phyloP scores from a whole-genome alignment of 2,888 invertebrate species.

The Agrochola circellaris region DNA sequence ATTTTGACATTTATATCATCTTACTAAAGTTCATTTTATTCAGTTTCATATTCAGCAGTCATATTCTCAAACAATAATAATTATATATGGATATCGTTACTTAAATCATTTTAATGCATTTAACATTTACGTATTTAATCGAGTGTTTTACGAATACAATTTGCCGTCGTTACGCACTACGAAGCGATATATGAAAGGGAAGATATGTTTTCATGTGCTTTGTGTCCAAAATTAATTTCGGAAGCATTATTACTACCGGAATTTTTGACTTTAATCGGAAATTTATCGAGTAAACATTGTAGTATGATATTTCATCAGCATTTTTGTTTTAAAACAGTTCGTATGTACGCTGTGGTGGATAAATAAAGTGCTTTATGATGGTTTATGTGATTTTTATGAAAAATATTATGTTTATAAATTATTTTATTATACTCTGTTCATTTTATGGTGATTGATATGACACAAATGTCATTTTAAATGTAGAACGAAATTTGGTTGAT shows the following conservation, averaged over 20 bases:
- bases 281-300: conserved; percentile 14
- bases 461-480: background rate
- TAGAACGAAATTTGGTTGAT: background rate
- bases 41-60: no score
- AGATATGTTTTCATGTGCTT: conserved; percentile 21
- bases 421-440: background rate
- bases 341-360: background rate
- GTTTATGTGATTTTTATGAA: conserved; percentile 12
- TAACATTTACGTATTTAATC: background rate
- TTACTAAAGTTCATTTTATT: background rate
- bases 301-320: conserved; percentile 5
- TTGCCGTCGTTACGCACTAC: background rate
- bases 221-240: conserved; percentile 19
- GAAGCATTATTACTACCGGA: conserved; percentile 9
- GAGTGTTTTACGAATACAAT: background rate
- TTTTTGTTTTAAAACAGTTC: conserved; percentile 26
- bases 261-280: conserved; percentile 4
- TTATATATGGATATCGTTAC: background rate
- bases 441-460: background rate
- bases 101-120: background rate
- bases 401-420: background rate
- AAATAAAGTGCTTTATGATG: conserved; percentile 8
- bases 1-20: background rate
- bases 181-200: conserved; percentile 11
- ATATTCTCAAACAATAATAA: background rate